These are phyloP conservation scores for Pycnonotus jocosus DNA, from an alignment of 2,113 vertebrate species.

Conservation along the genomic window DNA sequence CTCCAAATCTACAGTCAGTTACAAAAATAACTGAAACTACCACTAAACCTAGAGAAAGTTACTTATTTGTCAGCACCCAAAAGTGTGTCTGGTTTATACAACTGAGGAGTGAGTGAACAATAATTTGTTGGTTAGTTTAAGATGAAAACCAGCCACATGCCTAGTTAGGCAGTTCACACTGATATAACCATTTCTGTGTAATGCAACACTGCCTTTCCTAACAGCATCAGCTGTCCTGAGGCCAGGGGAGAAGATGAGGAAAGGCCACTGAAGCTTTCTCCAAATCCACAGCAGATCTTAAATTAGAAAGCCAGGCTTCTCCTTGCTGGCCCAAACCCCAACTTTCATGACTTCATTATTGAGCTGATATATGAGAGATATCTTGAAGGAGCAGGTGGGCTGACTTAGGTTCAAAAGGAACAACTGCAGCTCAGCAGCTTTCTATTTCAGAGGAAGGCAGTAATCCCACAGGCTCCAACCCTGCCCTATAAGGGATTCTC, in stretches of 20 bases:
- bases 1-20: not conserved
- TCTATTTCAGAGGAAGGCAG: conserved; percentile 67
- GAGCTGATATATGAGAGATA: conserved; percentile 61
- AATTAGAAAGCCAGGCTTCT: conserved; percentile 49
- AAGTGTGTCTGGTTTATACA: not conserved
- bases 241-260: not conserved
- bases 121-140: not conserved
- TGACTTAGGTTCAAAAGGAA: conserved; percentile 57
- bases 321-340: not conserved
- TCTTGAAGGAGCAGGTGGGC: conserved; percentile 69
- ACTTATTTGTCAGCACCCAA: not conserved
- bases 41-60: not conserved
- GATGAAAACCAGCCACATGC: not conserved
- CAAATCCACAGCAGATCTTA: not conserved
- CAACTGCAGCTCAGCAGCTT: conserved; percentile 64
- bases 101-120: not conserved
- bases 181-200: not conserved
- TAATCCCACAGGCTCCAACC: conserved; percentile 55
- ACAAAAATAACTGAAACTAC: not conserved
- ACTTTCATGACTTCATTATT: conserved; percentile 47
- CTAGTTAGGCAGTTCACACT: not conserved
- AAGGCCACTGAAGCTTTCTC: not conserved
- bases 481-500: conserved; percentile 57
- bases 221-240: not conserved
- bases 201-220: not conserved